Base-by-base conservation (phyloP, 2,888 invertebrate species). In the Drosophila seclusa region DNA sequence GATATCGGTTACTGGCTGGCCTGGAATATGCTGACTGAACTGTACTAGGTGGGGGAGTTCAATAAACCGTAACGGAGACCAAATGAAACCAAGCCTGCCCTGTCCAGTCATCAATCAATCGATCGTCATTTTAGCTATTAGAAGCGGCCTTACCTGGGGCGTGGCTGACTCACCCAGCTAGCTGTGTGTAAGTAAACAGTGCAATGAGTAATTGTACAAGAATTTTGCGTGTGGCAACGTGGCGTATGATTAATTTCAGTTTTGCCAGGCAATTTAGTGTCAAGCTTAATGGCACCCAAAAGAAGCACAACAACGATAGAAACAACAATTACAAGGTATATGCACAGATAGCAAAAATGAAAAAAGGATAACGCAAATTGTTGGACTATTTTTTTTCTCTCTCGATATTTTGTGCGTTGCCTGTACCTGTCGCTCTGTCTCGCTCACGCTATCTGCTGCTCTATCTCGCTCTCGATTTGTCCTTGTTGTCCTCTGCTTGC, bases 191-290 rank as follows among this genome's bases (percentile, higher is more conserved):
- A 70, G 38, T 38, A 31, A 58, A 27, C 13, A 45, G 45, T 24
- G 40, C 62, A 66, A 63, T 78, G 72, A 68, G 72, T 76, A 80
- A 78, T 71, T 73, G 69, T 57, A 6, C 50, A 42, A 42, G 52
- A 13, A 75, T 65, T 73, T 67, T 67, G 58, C 64, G 69, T 72
- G 63, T 60, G 55, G 52, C 66, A 61, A 68, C 64, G 58, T 58
- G 65, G 78, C 86, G 90, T 80, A 89, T 86, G 90, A 89, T 85
- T 89, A 83, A 89, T 89, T 85, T 81, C 73, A 68, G 63, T 68
- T 60, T 53, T 16, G 27, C 59, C 50, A 48, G 57, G 61, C 81
- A 74, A 89, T 88, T 84, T 84, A 61, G 82, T 84, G 81, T 73
- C 89, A 76, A 89, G 70, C 75, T 78, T 88, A 88, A 83, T 83